Base-by-base conservation (phyloP, 2,113 vertebrate genomes). In the Merops nubicus region DNA sequence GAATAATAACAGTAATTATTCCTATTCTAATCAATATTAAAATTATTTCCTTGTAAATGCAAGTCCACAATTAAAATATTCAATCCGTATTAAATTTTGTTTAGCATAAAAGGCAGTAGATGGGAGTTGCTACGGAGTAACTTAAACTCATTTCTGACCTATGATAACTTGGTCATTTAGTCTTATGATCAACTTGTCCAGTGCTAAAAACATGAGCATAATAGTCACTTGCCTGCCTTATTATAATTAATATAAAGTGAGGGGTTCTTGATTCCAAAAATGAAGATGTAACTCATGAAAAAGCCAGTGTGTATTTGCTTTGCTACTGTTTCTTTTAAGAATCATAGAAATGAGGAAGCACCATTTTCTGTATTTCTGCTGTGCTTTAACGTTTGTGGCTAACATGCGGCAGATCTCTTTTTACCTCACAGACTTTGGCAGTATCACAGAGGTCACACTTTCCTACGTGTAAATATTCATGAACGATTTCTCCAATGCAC, bases 401-500 rank as follows among this genome's bases (percentile, higher is more conserved):
- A 69, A 59, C 40, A 59, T 57, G 56, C 74, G 74, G 73, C 75
- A 93, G 53, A 82, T 89, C 81, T 90, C 68, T 89, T 56, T 87
- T 33, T 92, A 77, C 75, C 87, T 95, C 69, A 53, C 69, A 95
- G 85, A 93, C 69, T 90, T 96, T 72, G 83, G 77, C 92, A 93
- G 88, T 40, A 91, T 85, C 18, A 5, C 77, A 93, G 86, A 96
- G 91, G 93, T 88, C 42, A 3, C 91, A 76, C 96, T 97, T 97
- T 91, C 73, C 84, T 80, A 11, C n/a, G 64, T 92, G 34, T 93
- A 76, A 96, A 94, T 96, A 93, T 94, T 95, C 85, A 91, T 93
- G 56, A 95, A 76, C 62, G 80, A 53, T 92, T 84, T 92, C 60
- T 97, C 86, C 68, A 89, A 12, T 62, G 85, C 64, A 51, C 15